A percentile compares a stretch with the other conserved stretches of the same genome.
Evolutionary conservation across 2,888 invertebrate genomes (phyloP).

Genomic region (Drosophila yooni): DNA sequence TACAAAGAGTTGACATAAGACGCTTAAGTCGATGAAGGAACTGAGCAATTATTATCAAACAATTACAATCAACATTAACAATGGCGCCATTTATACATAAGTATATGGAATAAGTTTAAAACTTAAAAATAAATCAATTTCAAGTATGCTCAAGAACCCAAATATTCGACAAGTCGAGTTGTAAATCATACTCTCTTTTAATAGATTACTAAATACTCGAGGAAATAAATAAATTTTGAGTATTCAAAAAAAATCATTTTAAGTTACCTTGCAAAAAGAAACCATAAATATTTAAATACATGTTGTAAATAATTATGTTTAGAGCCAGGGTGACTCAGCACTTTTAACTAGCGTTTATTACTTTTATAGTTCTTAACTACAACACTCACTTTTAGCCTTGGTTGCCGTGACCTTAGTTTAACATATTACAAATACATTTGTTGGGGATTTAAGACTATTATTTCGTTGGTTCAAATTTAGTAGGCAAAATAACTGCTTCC

Average conservation of each 20-base stretch:
- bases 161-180: background rate
- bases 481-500: background rate
- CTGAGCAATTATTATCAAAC: background rate
- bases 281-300: background rate
- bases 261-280: background rate
- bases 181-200: background rate
- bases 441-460: background rate
- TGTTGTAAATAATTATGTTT: background rate
- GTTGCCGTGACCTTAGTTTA: background rate
- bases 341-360: background rate
- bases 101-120: background rate
- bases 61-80: background rate
- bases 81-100: background rate
- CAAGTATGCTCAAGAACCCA: accelerated
- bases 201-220: background rate
- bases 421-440: background rate
- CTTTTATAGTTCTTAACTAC: background rate
- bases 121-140: background rate
- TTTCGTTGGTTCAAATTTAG: background rate
- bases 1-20: background rate
- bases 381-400: background rate
- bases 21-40: background rate
- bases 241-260: background rate
- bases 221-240: background rate
- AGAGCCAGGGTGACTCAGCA: background rate